phyloP scores from a whole-genome alignment of 2,888 invertebrate species.

The Harpalus rufipes region DNA sequence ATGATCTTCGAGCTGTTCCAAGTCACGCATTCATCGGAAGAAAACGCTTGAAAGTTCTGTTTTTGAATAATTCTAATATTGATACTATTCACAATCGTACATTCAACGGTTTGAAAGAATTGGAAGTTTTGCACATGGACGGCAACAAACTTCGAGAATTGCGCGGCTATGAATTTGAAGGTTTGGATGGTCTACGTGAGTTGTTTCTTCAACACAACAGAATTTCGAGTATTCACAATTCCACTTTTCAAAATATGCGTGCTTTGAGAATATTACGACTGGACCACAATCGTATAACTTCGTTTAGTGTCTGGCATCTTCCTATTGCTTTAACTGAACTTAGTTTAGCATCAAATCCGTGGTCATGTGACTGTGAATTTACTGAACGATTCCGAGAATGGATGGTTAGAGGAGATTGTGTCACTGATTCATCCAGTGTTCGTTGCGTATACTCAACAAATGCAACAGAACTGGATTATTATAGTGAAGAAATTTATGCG shows the following conservation, averaged over 20 bases:
- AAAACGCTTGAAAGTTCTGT: slow-evolving; percentile 87
- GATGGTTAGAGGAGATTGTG: slow-evolving; percentile 84
- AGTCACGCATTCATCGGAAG: slow-evolving; percentile 93
- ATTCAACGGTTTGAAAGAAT: slow-evolving; percentile 89
- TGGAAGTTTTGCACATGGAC: slow-evolving; percentile 87
- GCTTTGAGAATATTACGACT: slow-evolving; percentile 84
- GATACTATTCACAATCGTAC: slow-evolving; percentile 89
- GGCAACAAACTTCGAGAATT: slow-evolving; percentile 85
- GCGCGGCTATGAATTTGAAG: slow-evolving; percentile 89
- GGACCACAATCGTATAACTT: slow-evolving; percentile 85
- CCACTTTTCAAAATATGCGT: slow-evolving; percentile 84
- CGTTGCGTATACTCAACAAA: slow-evolving; percentile 84
- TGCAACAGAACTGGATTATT: slow-evolving; percentile 80
- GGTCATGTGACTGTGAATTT: slow-evolving; percentile 91
- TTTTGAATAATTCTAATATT: slow-evolving; percentile 88
- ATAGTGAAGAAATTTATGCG: slow-evolving; percentile 81
- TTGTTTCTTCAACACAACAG: slow-evolving; percentile 88
- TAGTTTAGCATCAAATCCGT: slow-evolving; percentile 86
- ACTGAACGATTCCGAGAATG: slow-evolving; percentile 87
- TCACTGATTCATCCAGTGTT: slow-evolving; percentile 82
- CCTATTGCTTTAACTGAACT: slow-evolving; percentile 83
- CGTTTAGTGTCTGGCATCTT: slow-evolving; percentile 86
- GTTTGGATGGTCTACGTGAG: slow-evolving; percentile 85
- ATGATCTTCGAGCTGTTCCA: slow-evolving; percentile 86
- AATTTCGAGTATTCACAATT: slow-evolving; percentile 84